Evolutionary conservation across 2,888 invertebrate genomes (phyloP).

Genomic region (Cybosia mesomella): DNA sequence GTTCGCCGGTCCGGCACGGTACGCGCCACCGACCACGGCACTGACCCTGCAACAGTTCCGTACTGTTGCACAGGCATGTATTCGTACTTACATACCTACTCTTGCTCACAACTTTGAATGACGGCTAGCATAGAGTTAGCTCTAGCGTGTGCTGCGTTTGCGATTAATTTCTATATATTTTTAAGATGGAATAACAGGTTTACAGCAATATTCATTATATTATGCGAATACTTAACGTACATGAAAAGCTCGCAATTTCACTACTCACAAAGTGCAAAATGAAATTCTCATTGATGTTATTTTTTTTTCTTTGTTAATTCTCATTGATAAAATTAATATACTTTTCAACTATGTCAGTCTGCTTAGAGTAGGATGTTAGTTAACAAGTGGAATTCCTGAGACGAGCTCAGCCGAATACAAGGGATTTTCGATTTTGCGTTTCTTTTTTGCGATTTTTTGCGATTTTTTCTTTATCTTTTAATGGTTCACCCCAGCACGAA

Average conservation of each 20-base stretch:
- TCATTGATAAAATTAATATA: neutral
- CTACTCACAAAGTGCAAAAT: neutral
- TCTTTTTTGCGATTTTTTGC: too few species aligned
- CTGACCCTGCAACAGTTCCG: conserved; percentile 77
- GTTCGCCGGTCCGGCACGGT: conserved; percentile 49
- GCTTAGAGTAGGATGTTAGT: neutral
- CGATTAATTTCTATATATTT: neutral
- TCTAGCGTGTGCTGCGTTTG: conserved; percentile 8
- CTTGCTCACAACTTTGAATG: conserved; percentile 24
- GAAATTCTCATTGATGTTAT: neutral
- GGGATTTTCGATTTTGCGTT: too few species aligned
- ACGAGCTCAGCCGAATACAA: too few species aligned
- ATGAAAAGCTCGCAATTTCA: neutral
- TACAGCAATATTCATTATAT: too few species aligned
- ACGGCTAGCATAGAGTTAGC: neutral
- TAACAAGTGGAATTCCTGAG: too few species aligned
- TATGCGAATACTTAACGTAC: neutral
- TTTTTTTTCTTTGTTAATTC: too few species aligned
- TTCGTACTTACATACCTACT: conserved; percentile 52
- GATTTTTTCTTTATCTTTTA: too few species aligned
- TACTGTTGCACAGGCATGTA: conserved; percentile 67
- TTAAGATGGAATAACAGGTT: neutral
- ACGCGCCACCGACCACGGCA: conserved; percentile 73
- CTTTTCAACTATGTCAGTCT: neutral
- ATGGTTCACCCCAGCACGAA: too few species aligned